A percentile compares a stretch with the other conserved stretches of the same genome.
Evolutionary conservation across 2,888 invertebrate species (phyloP).

Genomic region (Platycheirus rosarum): DNA sequence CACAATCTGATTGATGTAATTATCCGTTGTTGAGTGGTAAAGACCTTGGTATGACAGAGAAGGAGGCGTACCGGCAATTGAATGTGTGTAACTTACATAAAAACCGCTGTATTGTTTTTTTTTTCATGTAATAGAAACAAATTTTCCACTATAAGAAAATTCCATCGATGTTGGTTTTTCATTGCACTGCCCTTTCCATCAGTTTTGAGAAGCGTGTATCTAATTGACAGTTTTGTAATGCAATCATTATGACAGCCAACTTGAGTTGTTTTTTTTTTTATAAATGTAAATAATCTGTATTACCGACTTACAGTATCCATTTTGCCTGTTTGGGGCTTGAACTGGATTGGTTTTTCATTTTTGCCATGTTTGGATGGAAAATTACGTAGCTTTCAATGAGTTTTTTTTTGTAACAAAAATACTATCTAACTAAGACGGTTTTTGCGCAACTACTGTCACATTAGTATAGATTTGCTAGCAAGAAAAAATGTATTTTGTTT

Average conservation of each 20-base stretch:
- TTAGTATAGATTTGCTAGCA: background rate
- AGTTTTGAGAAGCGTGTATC: background rate
- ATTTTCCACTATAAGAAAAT: conserved; percentile 63
- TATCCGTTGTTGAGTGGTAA: conserved; percentile 19
- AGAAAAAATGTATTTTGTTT: background rate
- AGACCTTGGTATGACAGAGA: conserved; percentile 10
- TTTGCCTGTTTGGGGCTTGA: conserved; percentile 28
- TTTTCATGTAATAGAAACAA: background rate
- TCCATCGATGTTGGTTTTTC: conserved; percentile 12
- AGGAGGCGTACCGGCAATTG: background rate
- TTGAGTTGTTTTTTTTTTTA: too few species aligned
- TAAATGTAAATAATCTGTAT: too few species aligned
- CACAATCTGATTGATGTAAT: conserved; percentile 27
- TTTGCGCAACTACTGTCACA: conserved; percentile 26
- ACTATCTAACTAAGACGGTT: conserved; percentile 13
- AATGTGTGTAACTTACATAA: background rate
- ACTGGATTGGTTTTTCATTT: conserved; percentile 60
- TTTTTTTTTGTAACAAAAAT: background rate
- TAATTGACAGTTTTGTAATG: conserved; percentile 11
- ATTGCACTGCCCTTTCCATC: background rate
- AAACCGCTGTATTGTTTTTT: conserved; percentile 12
- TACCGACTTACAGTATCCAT: background rate
- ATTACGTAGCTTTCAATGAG: conserved; percentile 65
- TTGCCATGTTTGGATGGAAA: conserved; percentile 52
- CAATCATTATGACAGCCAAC: conserved; percentile 15